A percentile compares a stretch with the other conserved stretches of the same genome.
phyloP scores from a whole-genome alignment of 2,888 invertebrate genomes.

The Ochropleura leucogaster region DNA sequence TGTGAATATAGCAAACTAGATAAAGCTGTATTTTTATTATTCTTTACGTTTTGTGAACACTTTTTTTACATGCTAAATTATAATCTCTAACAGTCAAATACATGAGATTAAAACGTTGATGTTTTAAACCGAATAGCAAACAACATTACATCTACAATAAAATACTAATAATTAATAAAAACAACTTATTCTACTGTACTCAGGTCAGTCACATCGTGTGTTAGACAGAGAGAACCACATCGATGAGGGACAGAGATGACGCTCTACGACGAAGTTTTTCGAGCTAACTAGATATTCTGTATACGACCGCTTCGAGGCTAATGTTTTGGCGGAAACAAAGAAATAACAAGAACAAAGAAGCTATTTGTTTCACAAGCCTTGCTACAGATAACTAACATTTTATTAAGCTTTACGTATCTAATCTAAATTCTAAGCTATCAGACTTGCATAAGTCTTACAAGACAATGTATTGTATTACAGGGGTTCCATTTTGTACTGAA shows the following conservation, averaged over 20 bases:
- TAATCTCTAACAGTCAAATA: background rate
- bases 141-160: background rate
- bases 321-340: constrained; percentile 1
- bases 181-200: background rate
- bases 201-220: background rate
- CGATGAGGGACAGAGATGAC: background rate
- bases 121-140: background rate
- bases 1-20: background rate
- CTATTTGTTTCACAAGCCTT: constrained; percentile 24
- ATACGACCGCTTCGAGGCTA: background rate
- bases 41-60: constrained; percentile 11
- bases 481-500: constrained; percentile 16
- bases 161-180: constrained; percentile 3
- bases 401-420: constrained; percentile 13
- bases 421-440: constrained; percentile 31
- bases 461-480: constrained; percentile 14
- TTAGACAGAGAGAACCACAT: background rate
- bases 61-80: background rate
- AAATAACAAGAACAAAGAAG: constrained; percentile 24
- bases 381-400: constrained; percentile 6
- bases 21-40: background rate
- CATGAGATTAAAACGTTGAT: background rate
- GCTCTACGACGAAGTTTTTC: background rate
- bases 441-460: constrained; percentile 39
- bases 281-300: background rate